Base-by-base conservation (phyloP, 2,113 vertebrate genomes). In the Chinchilla lanigera region DNA sequence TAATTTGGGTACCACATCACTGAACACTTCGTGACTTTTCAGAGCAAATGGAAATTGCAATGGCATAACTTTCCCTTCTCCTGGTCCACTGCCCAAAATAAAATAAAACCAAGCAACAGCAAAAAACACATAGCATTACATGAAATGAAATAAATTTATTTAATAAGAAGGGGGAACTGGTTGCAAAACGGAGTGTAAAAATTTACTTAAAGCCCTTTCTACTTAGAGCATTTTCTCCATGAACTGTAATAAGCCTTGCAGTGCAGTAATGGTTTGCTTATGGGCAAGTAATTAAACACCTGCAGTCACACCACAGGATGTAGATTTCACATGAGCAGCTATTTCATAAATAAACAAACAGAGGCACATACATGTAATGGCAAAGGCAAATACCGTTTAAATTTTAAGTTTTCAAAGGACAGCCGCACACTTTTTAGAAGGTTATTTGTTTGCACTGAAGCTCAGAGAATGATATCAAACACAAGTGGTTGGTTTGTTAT, bases 211-310 rank as follows among this genome's bases (percentile, higher is more conserved):
- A 97, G 94, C 96, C 98, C 60, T 81, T 98, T 98, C 97, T 96
- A 85, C 96, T 89, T 69, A 92, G 92, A 97, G 86, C 93, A 91
- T 92, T 96, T 95, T 98, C 96, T 86, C 95, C 80, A 89, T 33
- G 83, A 95, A 80, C 61, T 84, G 33, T 98, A 97, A 98, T 89
- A 71, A 54, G 77, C 98, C 73, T 97, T 98, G 98, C 93, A 78
- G 84, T 67, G 47, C 91, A 97, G 65, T 97, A 98, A 98, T 98
- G 86, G 89, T 98, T 98, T 98, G 97, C 97, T 98, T 98, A 96
- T 33, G 89, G 97, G 85, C 97, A 98, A 94, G 93, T 97, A 98
- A 98, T 98, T 98, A 98, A 97, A 89, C 98, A 98, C 98, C 97
- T 96, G 98, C 95, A 91, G 98, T 93, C 97, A 97, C 98, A 98